Evolutionary conservation across 2,888 invertebrate species (phyloP).

Genomic region (Scaptodrosophila latifasciaeformis): DNA sequence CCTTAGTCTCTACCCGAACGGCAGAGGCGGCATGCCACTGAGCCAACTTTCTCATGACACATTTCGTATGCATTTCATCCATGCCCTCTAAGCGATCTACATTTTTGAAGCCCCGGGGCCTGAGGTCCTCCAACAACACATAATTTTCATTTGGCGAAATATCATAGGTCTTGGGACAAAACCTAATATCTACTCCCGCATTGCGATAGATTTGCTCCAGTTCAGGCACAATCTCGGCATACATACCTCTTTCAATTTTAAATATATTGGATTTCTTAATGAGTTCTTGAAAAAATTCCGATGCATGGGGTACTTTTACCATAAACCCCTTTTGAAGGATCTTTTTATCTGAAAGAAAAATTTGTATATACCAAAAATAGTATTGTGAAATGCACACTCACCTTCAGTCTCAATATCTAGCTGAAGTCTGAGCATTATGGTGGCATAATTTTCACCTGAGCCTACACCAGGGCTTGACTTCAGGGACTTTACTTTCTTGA

Average conservation of each 20-base stretch:
- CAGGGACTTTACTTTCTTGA: constrained; percentile 39
- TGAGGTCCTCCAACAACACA: constrained; percentile 47
- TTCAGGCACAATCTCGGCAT: constrained; percentile 51
- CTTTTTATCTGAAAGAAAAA: no score
- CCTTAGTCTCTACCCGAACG: constrained; percentile 28
- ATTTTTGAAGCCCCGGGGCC: constrained; percentile 37
- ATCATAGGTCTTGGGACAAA: constrained; percentile 40
- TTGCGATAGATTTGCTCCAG: constrained; percentile 54
- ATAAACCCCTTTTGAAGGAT: no score
- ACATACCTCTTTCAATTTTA: constrained; percentile 55
- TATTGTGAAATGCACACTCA: no score
- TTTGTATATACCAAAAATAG: no score
- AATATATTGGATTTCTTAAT: constrained; percentile 46
- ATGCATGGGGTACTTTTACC: constrained; percentile 43
- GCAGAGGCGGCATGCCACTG: constrained; percentile 58
- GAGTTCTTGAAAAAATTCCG: constrained; percentile 26
- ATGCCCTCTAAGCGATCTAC: constrained; percentile 45
- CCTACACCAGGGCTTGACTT: constrained; percentile 42
- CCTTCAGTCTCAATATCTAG: constrained; percentile 54
- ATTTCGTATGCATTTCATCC: constrained; percentile 40
- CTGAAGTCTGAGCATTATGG: constrained; percentile 56
- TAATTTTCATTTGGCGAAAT: constrained; percentile 24
- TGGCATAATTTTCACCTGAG: constrained; percentile 66
- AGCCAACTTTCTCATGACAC: constrained; percentile 47
- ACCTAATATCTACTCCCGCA: constrained; percentile 39